Base-by-base conservation (phyloP, 2,888 invertebrate species). In the Pseudococcus jackbeardsleyi region DNA sequence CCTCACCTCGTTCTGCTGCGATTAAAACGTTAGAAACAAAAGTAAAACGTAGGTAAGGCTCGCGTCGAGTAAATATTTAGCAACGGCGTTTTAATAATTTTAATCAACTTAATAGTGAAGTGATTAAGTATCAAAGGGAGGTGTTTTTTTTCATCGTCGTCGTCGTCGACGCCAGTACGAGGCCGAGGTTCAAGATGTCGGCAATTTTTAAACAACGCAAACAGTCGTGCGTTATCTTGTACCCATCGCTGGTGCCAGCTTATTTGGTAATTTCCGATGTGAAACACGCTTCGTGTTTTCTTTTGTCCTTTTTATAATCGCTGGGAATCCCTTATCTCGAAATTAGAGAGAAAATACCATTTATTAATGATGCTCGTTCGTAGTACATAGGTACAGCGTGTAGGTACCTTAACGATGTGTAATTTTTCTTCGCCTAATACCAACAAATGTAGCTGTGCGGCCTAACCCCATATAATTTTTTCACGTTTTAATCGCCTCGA, bases 221-320 rank as follows among this genome's bases (percentile, higher is more conserved):
- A 68, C 68, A 68, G 26, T 68, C 68, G 68, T 68, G 68, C 68
- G 68, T 26, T 68, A 68, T 68, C 68, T 68, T 68, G 68, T 68
- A 68, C 22, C 68, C 68, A 68, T 68, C 68, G 22, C 68, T 5
- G 68, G 26, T 68, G 26, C 68, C 68, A 9, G 68, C 9, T 68
- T 68, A 68, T 68, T 68, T 19, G 68, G 26, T 68, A 68, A 68
- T 68, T 68, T 68, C 68, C 68, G 68, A 68, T 26, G 68, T 68
- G 68, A 68, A 68, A 68, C 68, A 68, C 68, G 68, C 68, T 68
- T 68, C 68, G 68, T 68, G 54, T 54, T 54, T 54, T 68, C 68
- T 26, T 68, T 68, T 68, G 26, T 68, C 68, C 68, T 68, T 68
- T 68, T 68, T 54, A 68, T 68, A 68, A 68, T 68, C 68, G 68